Conservation (phyloP, 1,140 invertebrate genomes). For the Trichonephila clavata region DNA sequence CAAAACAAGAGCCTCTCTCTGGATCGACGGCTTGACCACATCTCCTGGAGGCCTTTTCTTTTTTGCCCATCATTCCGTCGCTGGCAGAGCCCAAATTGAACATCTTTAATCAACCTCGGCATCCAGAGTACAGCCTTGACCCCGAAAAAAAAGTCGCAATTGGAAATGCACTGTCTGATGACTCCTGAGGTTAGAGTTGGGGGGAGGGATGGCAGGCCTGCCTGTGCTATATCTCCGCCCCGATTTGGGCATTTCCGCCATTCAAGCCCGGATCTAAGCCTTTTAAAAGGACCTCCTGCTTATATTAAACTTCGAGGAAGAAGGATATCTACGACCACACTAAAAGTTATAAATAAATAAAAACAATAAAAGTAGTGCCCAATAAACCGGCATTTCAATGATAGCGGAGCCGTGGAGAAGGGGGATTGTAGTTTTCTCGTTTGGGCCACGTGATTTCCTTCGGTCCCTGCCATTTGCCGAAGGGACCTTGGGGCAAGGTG, state of each 20-base stretch:
- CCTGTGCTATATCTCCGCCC: conserved; percentile 58
- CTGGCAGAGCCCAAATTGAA: background rate
- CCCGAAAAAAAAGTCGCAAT: conserved; percentile 61
- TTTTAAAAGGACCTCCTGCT: conserved; percentile 44
- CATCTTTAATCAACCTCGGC: conserved; percentile 23
- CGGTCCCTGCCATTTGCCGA: conserved; percentile 70
- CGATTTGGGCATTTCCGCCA: conserved; percentile 63
- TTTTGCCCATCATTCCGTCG: background rate
- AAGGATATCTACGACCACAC: background rate
- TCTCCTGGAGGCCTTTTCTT: background rate
- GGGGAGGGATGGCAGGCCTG: conserved; percentile 16
- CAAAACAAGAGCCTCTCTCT: no score
- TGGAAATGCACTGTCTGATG: conserved; percentile 61
- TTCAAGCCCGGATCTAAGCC: conserved; percentile 37
- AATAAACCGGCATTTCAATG: conserved; percentile 46
- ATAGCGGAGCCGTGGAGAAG: background rate
- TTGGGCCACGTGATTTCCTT: conserved; percentile 45
- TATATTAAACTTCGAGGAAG: conserved; percentile 63
- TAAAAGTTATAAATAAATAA: conserved; percentile 46
- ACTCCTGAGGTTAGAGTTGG: conserved; percentile 21
- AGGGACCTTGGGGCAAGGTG: conserved; percentile 73
- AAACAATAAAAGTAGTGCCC: conserved; percentile 33
- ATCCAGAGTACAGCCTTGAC: conserved; percentile 62
- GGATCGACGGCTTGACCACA: no score
- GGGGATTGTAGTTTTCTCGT: conserved; percentile 24